Percentiles rank a stretch among this genome's conserved stretches.
Evolutionary conservation across 2,888 invertebrate species (phyloP).

Genomic region (Drosophila mimica): DNA sequence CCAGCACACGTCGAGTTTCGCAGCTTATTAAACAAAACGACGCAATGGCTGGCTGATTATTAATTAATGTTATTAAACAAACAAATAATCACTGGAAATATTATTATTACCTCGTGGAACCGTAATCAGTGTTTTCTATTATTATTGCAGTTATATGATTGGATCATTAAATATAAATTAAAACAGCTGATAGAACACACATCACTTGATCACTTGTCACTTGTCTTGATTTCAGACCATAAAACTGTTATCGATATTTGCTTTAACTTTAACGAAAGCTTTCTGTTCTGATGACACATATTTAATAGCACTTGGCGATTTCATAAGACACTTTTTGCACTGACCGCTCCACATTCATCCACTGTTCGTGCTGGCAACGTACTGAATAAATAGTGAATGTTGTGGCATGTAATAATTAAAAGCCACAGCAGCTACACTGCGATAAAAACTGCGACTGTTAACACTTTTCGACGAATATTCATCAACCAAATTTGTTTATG

Average conservation of each 20-base stretch:
- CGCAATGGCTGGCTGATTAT: constrained; percentile 25
- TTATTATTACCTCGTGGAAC: no score
- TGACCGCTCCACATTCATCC: constrained; percentile 52
- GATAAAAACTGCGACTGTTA: not conserved
- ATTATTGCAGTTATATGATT: constrained; percentile 20
- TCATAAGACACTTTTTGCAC: not conserved
- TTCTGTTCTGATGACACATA: constrained; percentile 28
- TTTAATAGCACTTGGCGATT: constrained; percentile 12
- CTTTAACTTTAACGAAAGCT: constrained; percentile 10
- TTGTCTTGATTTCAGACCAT: constrained; percentile 1
- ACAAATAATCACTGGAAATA: constrained; percentile 6
- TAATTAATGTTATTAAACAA: constrained; percentile 2
- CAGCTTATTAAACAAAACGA: not conserved
- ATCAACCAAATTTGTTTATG: not conserved
- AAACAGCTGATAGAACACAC: constrained; percentile 27
- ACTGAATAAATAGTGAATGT: constrained; percentile 37
- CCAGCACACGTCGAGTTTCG: not conserved
- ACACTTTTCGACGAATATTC: not conserved
- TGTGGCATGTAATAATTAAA: constrained; percentile 1
- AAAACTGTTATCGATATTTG: constrained; percentile 9
- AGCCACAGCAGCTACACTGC: not conserved
- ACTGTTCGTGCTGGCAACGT: constrained; percentile 26
- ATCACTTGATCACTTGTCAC: constrained; percentile 18
- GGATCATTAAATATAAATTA: constrained; percentile 31
- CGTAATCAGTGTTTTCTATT: constrained; percentile 28